Base-by-base conservation (phyloP, 1,140 invertebrate genomes). In the Zaprionus tsacasi region DNA sequence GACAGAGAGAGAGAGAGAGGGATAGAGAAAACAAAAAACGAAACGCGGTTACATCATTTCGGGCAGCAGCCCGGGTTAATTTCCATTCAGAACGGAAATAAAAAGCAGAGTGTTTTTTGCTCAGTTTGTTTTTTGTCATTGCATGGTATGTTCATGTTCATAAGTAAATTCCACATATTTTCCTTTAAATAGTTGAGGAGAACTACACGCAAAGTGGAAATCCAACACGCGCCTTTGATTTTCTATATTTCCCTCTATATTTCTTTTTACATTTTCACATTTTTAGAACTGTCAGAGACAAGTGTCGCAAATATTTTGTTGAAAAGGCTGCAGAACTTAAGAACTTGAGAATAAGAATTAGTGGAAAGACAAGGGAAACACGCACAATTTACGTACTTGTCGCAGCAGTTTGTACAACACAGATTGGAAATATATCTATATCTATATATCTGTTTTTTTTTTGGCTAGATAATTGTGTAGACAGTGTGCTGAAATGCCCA, bases 31-130 rank as follows among this genome's bases (percentile, higher is more conserved):
- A 76, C 71, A 66, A 80, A 80, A 70, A 71, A 76, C 56, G 71
- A 79, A 80, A 88, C 61, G 56, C 83, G 73, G 80, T 88, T 87
- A 82, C 83, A 87, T 87, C 83, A 87, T 80, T 82, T 87, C 67
- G 71, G 54, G 57, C 70, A 64, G 38, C 68, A 56, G 69, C 60
- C 27, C 38, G 61, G 69, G 56, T 76, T 76, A 76, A 72, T 72
- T 76, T 76, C 58, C 63, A 76, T 61, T 60, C 6, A 40, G 50
- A 76, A 63, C 74, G 74, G 69, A 76, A 76, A 57, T 54, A 58
- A 58, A 66, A 56, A 17, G 67, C 66, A 30, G 12, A n/a, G n/a
- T 8, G 7, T 33, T 21, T 43, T 45, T 15, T 21, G 21, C 2
- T 21, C 21, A 21, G 21, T 21, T 21, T 21, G 21, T 21, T 45